A percentile compares a stretch with the other conserved stretches of the same genome.
phyloP scores from a whole-genome alignment of 1,140 invertebrate genomes.

The Idris sp. region DNA sequence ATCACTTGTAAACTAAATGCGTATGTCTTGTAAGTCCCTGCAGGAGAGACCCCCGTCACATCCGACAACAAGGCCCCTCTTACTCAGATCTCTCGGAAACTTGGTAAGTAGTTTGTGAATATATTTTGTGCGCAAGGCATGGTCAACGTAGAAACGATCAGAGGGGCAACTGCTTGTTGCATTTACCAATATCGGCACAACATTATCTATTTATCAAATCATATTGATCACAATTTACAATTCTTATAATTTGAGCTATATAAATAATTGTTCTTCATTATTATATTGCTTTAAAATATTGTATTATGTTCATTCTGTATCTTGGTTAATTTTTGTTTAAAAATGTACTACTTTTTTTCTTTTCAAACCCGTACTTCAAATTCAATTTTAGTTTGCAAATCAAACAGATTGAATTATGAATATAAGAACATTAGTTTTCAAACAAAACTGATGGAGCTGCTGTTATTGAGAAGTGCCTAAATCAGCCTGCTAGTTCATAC shows the following conservation, averaged over 20 bases:
- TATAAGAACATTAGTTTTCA: not conserved
- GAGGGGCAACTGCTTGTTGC: conserved; percentile 62
- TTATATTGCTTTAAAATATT: too few relatives aligned
- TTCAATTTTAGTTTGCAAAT: too few relatives aligned
- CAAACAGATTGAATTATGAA: not conserved
- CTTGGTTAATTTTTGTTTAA: too few relatives aligned
- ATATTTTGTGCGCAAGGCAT: conserved; percentile 64
- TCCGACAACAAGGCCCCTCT: conserved; percentile 84
- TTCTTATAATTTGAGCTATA: too few relatives aligned
- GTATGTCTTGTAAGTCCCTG: conserved; percentile 78
- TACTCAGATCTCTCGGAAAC: conserved; percentile 82
- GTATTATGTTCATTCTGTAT: too few relatives aligned
- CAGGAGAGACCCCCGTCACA: conserved; percentile 82
- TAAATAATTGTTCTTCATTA: too few relatives aligned
- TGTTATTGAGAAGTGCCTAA: conserved; percentile 51
- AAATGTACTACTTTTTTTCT: too few relatives aligned
- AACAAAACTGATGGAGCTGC: conserved; percentile 28
- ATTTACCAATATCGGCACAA: conserved; percentile 39
- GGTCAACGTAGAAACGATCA: conserved; percentile 68
- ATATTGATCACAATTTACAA: too few relatives aligned
- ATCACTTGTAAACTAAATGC: conserved; percentile 79
- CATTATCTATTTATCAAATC: too few relatives aligned
- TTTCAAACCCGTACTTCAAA: too few relatives aligned
- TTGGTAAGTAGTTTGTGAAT: conserved; percentile 80
- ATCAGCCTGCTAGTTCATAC: conserved; percentile 60